These are phyloP conservation scores for Tragelaphus scriptus DNA, from an alignment of 2,113 vertebrate species.

Conservation along the genomic window DNA sequence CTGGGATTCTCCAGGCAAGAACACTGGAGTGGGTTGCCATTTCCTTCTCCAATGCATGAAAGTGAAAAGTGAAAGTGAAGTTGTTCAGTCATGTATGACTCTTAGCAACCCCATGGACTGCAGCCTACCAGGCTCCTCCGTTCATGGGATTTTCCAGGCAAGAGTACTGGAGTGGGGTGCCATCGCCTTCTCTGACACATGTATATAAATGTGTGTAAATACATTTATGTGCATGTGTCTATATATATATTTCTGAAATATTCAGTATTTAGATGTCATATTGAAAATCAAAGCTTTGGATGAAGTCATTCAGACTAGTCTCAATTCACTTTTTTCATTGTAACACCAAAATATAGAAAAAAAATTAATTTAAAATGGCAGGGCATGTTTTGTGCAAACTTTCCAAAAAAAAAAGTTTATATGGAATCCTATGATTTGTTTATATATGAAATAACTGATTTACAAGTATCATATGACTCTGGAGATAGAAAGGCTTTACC, in stretches of 20 bases:
- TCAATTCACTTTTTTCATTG: not conserved
- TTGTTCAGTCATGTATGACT: too few species aligned
- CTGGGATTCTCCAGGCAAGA: too few species aligned
- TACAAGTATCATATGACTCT: not conserved
- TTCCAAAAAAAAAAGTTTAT: not conserved
- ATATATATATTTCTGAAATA: not conserved
- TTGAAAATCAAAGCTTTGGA: not conserved
- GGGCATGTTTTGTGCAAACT: not conserved
- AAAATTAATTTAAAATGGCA: not conserved
- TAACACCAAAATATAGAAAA: not conserved
- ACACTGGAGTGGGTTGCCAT: too few species aligned
- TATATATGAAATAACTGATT: not conserved
- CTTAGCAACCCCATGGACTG: too few species aligned
- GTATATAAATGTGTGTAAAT: not conserved
- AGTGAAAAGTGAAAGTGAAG: too few species aligned
- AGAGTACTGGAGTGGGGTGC: too few species aligned
- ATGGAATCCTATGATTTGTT: not conserved
- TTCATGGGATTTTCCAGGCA: too few species aligned
- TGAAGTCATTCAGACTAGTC: not conserved
- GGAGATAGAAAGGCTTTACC: not conserved
- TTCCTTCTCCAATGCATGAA: too few species aligned
- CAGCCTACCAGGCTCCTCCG: too few species aligned
- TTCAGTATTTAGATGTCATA: not conserved
- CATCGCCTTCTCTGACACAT: not conserved
- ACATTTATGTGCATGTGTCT: not conserved